These are phyloP conservation scores for Sylvilagus floridanus DNA, from an alignment of 2,797 vertebrate genomes.

Conservation along the genomic window DNA sequence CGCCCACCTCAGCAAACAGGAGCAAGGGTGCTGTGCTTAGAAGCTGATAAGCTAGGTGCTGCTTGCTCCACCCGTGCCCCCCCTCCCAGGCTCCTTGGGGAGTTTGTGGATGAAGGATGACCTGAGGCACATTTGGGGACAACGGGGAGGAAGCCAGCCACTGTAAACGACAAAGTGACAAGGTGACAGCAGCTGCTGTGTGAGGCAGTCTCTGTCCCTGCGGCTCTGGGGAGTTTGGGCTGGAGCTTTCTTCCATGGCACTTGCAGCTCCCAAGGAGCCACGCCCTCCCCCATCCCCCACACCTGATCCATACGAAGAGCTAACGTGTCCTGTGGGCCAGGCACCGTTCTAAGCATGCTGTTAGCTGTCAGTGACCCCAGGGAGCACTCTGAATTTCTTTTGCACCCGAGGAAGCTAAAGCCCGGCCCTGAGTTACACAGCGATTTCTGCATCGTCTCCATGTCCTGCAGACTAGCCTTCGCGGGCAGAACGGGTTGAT, in stretches of 20 bases:
- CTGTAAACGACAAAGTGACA: not conserved
- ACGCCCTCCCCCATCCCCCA: no score
- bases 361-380: no score
- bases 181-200: not conserved
- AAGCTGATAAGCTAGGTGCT: not conserved
- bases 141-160: not conserved
- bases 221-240: not conserved
- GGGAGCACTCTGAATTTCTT: not conserved
- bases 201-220: not conserved
- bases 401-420: not conserved
- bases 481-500: not conserved
- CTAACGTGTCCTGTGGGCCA: not conserved
- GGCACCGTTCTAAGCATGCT: not conserved
- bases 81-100: not conserved
- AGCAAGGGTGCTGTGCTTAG: not conserved
- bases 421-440: not conserved
- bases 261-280: not conserved
- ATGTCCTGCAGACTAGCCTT: not conserved
- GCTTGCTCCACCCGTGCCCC: not conserved
- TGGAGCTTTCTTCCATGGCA: no score
- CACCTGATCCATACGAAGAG: not conserved
- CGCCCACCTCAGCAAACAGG: no score
- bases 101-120: not conserved
- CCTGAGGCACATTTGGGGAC: not conserved
- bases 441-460: not conserved